These are phyloP conservation scores for Agrochola lychnidis DNA, from an alignment of 2,888 invertebrate species.

Conservation along the genomic window DNA sequence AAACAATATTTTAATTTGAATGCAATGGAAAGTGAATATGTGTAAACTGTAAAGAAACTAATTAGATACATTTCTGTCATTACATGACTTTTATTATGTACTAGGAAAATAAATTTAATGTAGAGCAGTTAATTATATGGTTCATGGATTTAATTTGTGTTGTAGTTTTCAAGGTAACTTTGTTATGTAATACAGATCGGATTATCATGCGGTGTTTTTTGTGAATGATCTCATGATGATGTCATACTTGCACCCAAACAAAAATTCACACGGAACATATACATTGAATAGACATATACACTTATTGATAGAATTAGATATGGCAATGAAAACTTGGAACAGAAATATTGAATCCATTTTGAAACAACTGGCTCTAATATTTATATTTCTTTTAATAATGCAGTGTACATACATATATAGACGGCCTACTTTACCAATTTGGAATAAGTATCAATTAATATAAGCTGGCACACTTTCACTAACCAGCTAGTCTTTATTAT, in stretches of 20 bases:
- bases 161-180: conserved; percentile 49
- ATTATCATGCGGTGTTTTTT: conserved; percentile 56
- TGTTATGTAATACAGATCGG: conserved; percentile 27
- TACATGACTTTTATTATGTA: neutral
- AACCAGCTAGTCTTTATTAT: neutral
- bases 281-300: too few species aligned
- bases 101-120: conserved; percentile 1
- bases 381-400: neutral
- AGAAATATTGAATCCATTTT: neutral
- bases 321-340: conserved; percentile 22
- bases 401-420: neutral
- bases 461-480: neutral
- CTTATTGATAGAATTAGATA: conserved; percentile 31
- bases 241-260: conserved; percentile 58
- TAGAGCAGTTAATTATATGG: conserved; percentile 8
- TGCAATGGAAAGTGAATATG: conserved; percentile 32
- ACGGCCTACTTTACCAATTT: neutral
- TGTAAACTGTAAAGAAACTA: neutral
- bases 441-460: conserved; percentile 16
- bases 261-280: conserved; percentile 37
- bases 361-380: neutral
- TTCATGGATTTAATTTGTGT: conserved; percentile 31
- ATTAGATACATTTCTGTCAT: neutral
- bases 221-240: conserved; percentile 70
- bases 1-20: conserved; percentile 23